phyloP scores from a whole-genome alignment of 2,888 invertebrate genomes.

The Syritta pipiens region DNA sequence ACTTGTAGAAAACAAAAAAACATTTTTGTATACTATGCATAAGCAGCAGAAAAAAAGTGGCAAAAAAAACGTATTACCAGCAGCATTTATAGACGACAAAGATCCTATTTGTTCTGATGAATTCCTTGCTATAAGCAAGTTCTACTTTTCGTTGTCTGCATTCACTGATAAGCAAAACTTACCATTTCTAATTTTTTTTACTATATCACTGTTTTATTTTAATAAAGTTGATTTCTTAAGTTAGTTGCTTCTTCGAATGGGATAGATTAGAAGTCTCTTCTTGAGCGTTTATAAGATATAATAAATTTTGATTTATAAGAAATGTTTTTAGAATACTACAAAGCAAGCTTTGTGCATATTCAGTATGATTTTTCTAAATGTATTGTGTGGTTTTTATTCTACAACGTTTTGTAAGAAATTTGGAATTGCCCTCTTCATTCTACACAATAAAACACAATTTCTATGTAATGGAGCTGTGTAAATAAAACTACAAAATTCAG shows the following conservation, averaged over 20 bases:
- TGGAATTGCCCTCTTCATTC: too few species aligned
- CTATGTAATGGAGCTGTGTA: too few species aligned
- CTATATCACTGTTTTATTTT: neutral
- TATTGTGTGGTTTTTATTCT: too few species aligned
- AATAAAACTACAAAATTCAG: too few species aligned
- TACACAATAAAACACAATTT: too few species aligned
- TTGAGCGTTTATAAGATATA: too few species aligned
- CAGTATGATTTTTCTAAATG: too few species aligned
- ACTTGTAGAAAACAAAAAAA: too few species aligned
- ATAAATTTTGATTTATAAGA: conserved; percentile 29
- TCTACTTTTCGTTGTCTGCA: conserved; percentile 30
- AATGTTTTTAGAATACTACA: conserved; percentile 4
- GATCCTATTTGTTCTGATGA: neutral
- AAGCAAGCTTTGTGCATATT: conserved; percentile 35
- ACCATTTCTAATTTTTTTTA: conserved; percentile 6
- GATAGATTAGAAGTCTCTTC: too few species aligned
- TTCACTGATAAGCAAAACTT: neutral
- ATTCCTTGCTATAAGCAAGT: neutral
- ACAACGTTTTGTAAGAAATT: too few species aligned
- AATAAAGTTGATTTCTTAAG: neutral
- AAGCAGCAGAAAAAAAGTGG: too few species aligned
- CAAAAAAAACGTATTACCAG: neutral
- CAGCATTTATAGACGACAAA: neutral
- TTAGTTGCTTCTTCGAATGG: neutral
- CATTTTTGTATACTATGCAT: too few species aligned